Evolutionary conservation across 2,888 invertebrate species (phyloP), one percentile per base, ranked within the genome.

Genomic region (Xestia rhomboidea): DNA sequence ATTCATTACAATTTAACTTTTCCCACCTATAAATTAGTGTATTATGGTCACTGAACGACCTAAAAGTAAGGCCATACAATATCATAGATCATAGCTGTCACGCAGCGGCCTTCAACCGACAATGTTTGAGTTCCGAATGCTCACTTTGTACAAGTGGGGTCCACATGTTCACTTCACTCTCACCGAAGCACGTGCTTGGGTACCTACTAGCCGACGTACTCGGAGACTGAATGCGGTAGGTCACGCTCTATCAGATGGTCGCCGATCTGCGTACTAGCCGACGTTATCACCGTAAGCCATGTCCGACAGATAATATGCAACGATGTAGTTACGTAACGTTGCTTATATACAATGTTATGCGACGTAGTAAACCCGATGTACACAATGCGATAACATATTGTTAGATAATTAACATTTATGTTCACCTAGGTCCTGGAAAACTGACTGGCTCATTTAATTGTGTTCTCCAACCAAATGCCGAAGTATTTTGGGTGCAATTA

Each of bases 171-270:
- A 54, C 85, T 76, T 66, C 60, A 54, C 85, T 85, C 77, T 85
- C 75, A 51, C 75, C 63, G 68, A 81, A 44, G 54, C 77, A 76
- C 74, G 75, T 71, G 67, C 57, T 34, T 67, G 66, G 7, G 60
- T 77, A 70, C n/a, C n/a, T n/a, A n/a, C 46, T 68, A 71, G 51
- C 60, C 77, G 79, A 80, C 85, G 83, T 86, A 89, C 78, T 80
- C 84, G 64, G 66, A 78, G 70, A 85, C 87, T 72, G 76, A 89
- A 90, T 92, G 90, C 89, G 91, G 91, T 92, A 91, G 91, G 91
- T 92, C 91, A 86, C 85, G 90, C 84, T 88, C 87, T 90, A 90
- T 90, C 90, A 85, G 88, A 92, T 88, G 81, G 69, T 80, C 76
- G 76, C 62, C 82, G 81, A 82, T 87, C 72, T 82, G 81, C 84